phyloP scores from a whole-genome alignment of 1,140 invertebrate species.

The Drosophila sp. region DNA sequence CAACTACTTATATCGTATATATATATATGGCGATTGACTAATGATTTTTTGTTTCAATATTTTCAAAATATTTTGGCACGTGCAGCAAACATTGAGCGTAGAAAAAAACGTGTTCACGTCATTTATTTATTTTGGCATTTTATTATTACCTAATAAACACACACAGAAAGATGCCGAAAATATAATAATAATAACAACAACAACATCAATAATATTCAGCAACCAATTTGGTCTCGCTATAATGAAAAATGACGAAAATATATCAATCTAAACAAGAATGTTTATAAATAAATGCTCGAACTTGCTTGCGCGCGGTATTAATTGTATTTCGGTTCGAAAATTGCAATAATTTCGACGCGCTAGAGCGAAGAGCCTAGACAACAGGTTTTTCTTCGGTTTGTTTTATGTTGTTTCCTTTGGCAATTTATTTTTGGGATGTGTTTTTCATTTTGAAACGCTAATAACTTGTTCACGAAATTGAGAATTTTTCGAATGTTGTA shows the following conservation, averaged over 20 bases:
- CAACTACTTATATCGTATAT: not conserved
- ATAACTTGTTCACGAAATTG: constrained; percentile 58
- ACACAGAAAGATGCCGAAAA: constrained; percentile 23
- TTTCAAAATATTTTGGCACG: constrained; percentile 30
- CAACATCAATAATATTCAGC: constrained; percentile 3
- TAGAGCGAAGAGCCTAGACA: constrained; percentile 21
- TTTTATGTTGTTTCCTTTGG: constrained; percentile 26
- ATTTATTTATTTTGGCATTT: constrained; percentile 56
- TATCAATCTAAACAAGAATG: constrained; percentile 69
- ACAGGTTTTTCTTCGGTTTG: constrained; percentile 11
- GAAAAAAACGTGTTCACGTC: constrained; percentile 19
- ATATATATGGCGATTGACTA: not conserved
- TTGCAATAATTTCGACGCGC: constrained; percentile 49
- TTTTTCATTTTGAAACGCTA: constrained; percentile 65
- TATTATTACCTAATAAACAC: constrained; percentile 59
- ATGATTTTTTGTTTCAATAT: not conserved
- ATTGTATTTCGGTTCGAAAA: constrained; percentile 49
- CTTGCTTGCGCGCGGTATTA: constrained; percentile 51
- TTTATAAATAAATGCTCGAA: constrained; percentile 74
- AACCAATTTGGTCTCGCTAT: not conserved
- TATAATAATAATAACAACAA: constrained; percentile 35
- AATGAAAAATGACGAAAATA: constrained; percentile 64
- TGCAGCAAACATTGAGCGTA: constrained; percentile 9
- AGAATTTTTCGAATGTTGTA: constrained; percentile 56
- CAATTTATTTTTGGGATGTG: constrained; percentile 70